Base-by-base conservation (phyloP, 2,888 invertebrate genomes). In the Phaedon cochleariae region DNA sequence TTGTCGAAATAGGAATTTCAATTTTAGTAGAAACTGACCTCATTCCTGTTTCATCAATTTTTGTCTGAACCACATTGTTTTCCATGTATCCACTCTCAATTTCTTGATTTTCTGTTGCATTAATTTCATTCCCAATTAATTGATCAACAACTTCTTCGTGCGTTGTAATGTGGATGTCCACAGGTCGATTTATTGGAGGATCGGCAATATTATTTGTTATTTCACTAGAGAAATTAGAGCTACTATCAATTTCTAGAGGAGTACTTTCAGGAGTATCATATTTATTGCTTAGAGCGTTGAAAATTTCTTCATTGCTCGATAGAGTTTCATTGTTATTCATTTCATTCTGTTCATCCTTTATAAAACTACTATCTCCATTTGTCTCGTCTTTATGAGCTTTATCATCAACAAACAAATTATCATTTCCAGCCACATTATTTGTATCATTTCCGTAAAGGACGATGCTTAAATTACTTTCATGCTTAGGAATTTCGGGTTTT, bases 381-480 rank as follows among this genome's bases (percentile, higher is more conserved):
- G 7, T n/a, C n/a, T n/a, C n/a, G 18, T 37, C 31, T 37, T 41
- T 10, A 41, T 48, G 29, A 7, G 37, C 59, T 52, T 49, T 58
- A 62, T 41, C 51, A 26, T 65, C 59, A 21, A 49, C 37, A 9
- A 53, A 37, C 15, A 58, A 48, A 9, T 57, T 58, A 41, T 67
- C 57, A 12, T 53, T 41, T 31, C 37, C 49, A 46, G 57, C 45
- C 20, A n/a, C 1, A 45, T 21, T 51, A 59, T 54, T 52, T 26
- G 29, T 48, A 9, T 62, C 53, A 41, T 45, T 57, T 12, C 17
- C 22, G 18, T 45, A 57, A n/a, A 72, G 62, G 29, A 63, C 65
- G 31, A 71, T 68, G 41, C 59, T 73, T 10, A 72, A 49, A 12
- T 62, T 71, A 34, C 70, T 68, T 31, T 51, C 6, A 22, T 10